Base-by-base conservation (phyloP, 2,797 vertebrate species). In the Liparis tanakae region DNA sequence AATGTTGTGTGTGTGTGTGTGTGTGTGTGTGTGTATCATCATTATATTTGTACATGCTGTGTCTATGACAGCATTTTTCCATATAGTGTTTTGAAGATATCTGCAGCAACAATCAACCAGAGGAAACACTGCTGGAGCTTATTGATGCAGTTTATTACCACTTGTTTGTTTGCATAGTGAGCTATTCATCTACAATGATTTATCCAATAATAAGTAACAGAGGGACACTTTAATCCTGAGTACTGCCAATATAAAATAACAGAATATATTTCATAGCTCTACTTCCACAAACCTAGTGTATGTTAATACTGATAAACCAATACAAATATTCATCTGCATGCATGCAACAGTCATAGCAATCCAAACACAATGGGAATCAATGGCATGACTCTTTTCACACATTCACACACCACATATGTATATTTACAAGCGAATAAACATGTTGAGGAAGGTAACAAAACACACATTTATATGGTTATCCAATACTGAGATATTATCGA, bases 181-280 rank as follows among this genome's bases (percentile, higher is more conserved):
- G 70, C 82, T 82, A 79, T 80, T 79, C 81, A 81, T 83, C 79
- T 79, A 87, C 78, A 86, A 78, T 87, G 79, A 79, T 84, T 70
- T 79, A 73, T 73, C 56, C 76, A 75, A 74, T 84, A 77, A 72
- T 82, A 86, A 85, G 82, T 80, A 89, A 87, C 66, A 67, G 65
- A 84, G 69, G 84, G 79, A 83, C 33, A 76, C 82, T 86, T 87
- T 74, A 81, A 92, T 94, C 94, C 94, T 95, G 93, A 95, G 93
- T 91, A 89, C 74, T 91, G 89, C 75, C 80, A 67, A 72, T 80
- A 91, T 76, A 83, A 82, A 79, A 84, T 83, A 85, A 83, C 65
- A 67, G 67, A 84, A 84, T 74, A 82, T 81, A 83, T 76, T 69
- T 77, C 66, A 72, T 80, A 80, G 67, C 60, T 87, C 80, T 89